Conservation (phyloP, 2,888 invertebrate species). For the Lasioglossum villosulum region DNA sequence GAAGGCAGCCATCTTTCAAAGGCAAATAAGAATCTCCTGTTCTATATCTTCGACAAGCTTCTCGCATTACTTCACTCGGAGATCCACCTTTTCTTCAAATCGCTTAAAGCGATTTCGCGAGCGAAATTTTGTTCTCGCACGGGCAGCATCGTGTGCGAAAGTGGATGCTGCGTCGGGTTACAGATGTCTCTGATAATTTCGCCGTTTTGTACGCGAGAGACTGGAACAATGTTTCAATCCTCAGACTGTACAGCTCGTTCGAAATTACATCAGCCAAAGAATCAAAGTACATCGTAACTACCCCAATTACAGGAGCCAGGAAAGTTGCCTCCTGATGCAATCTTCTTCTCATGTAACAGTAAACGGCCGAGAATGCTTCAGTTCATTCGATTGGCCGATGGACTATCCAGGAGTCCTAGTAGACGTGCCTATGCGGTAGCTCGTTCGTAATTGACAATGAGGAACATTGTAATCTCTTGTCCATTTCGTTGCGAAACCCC, state of each 20-base stretch:
- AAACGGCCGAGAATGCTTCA: background rate
- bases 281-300: constrained; percentile 18
- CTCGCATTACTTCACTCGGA: constrained; percentile 23
- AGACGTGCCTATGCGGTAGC: background rate
- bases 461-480: constrained; percentile 14
- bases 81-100: background rate
- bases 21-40: background rate
- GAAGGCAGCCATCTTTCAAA: background rate
- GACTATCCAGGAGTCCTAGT: background rate
- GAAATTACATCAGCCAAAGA: constrained; percentile 21
- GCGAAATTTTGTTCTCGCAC: background rate
- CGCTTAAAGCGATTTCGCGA: background rate
- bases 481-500: constrained; percentile 3
- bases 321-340: constrained; percentile 24
- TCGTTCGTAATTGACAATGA: constrained; percentile 13
- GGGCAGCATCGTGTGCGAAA: background rate
- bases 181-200: background rate
- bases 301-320: constrained; percentile 27
- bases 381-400: constrained; percentile 3
- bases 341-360: constrained; percentile 12
- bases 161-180: background rate
- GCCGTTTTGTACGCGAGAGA: background rate
- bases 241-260: background rate
- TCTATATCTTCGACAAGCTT: constrained; percentile 39
- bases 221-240: constrained; percentile 9